Conservation (phyloP, 2,113 vertebrate genomes). For the Sceloporus tristichus region DNA sequence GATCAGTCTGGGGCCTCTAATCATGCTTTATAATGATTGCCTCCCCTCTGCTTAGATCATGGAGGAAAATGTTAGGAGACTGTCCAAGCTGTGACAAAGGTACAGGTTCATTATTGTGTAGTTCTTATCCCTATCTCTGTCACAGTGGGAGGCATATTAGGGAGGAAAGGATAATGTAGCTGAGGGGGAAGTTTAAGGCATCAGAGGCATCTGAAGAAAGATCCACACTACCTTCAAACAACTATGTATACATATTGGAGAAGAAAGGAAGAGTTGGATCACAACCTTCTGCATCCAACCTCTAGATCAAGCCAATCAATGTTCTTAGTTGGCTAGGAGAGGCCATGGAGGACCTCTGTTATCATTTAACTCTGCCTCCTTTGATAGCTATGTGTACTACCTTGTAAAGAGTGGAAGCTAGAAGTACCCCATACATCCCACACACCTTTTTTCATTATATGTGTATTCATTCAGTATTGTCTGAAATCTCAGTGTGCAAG, state of each 20-base stretch:
- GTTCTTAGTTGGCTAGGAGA: neutral
- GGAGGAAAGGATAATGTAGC: neutral
- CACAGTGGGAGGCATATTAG: neutral
- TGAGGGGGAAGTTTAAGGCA: neutral
- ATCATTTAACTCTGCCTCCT: no score
- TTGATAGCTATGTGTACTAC: neutral
- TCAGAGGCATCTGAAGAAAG: neutral
- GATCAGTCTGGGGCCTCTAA: neutral
- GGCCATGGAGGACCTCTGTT: neutral
- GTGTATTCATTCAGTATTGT: neutral
- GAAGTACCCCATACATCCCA: neutral
- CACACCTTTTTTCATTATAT: neutral
- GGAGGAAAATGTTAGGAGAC: neutral
- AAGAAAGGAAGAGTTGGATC: neutral
- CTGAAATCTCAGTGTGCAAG: neutral
- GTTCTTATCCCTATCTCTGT: no score
- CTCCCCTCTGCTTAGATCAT: neutral
- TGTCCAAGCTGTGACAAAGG: neutral
- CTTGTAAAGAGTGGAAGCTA: neutral
- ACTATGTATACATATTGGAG: neutral
- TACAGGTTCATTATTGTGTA: no score
- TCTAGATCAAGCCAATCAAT: no score
- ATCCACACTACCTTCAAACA: no score
- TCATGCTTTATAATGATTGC: neutral
- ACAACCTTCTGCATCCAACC: no score